These are phyloP conservation scores for Dolichomitus sp. DNA, from an alignment of 2,888 invertebrate genomes.

Conservation along the genomic window DNA sequence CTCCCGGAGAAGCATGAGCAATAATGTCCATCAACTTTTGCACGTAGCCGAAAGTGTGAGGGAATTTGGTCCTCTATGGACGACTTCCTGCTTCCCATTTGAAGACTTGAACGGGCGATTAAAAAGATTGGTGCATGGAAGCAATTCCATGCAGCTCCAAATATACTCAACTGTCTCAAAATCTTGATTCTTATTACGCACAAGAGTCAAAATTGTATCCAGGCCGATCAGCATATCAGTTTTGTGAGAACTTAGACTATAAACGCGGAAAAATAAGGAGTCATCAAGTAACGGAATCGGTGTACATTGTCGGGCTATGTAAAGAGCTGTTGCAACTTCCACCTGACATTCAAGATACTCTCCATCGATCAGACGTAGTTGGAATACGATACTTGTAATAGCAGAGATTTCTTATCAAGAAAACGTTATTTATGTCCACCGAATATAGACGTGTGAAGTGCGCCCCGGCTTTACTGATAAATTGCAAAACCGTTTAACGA, in stretches of 20 bases:
- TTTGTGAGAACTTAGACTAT: slow-evolving; percentile 24
- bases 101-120: slow-evolving; percentile 63
- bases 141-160: slow-evolving; percentile 49
- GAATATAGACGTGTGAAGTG: background rate
- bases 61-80: slow-evolving; percentile 58
- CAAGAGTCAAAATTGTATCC: slow-evolving; percentile 16
- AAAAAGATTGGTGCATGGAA: slow-evolving; percentile 56
- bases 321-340: background rate
- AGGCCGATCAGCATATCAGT: slow-evolving; percentile 19
- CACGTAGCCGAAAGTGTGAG: slow-evolving; percentile 49
- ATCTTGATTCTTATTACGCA: slow-evolving; percentile 16
- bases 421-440: background rate
- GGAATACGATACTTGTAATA: slow-evolving; percentile 1
- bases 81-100: slow-evolving; percentile 58
- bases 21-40: slow-evolving; percentile 57
- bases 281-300: background rate
- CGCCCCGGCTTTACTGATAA: slow-evolving; percentile 48
- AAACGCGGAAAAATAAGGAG: slow-evolving; percentile 26
- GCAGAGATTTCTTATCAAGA: slow-evolving; percentile 17
- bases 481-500: slow-evolving; percentile 19
- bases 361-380: background rate
- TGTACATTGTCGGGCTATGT: slow-evolving; percentile 23
- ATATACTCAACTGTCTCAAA: slow-evolving; percentile 41
- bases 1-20: slow-evolving; percentile 26
- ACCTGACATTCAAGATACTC: background rate